Evolutionary conservation across 2,113 vertebrate genomes (phyloP).

Genomic region (Proteles cristata): DNA sequence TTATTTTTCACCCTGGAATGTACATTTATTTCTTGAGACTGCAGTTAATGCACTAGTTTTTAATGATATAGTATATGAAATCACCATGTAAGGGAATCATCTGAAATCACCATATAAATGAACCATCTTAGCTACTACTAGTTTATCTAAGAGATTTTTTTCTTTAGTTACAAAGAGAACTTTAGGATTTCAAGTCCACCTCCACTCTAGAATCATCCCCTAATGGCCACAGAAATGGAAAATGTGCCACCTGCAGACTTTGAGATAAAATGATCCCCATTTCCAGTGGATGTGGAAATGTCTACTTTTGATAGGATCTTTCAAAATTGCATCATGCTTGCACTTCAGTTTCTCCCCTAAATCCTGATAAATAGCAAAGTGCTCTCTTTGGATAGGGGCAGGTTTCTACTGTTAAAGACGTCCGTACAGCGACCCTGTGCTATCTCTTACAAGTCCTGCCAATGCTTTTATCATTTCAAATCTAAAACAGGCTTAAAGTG

Average conservation of each 20-base stretch:
- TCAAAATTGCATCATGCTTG: constrained; percentile 60
- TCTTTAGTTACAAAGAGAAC: background rate
- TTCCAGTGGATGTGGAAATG: constrained; percentile 34
- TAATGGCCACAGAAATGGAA: constrained; percentile 47
- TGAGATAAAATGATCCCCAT: constrained; percentile 31
- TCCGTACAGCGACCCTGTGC: background rate
- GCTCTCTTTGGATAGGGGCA: constrained; percentile 51
- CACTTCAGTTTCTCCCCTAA: constrained; percentile 56
- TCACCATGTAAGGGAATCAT: background rate
- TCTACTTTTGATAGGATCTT: constrained; percentile 58
- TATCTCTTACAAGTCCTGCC: constrained; percentile 49
- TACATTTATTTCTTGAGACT: background rate
- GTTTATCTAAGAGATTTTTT: constrained; percentile 29
- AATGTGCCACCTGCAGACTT: constrained; percentile 30
- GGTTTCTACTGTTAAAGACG: constrained; percentile 44
- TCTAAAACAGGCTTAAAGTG: constrained; percentile 67
- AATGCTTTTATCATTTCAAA: constrained; percentile 75
- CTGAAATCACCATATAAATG: background rate
- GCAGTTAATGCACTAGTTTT: constrained; percentile 6
- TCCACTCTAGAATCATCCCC: background rate
- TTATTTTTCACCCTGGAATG: background rate
- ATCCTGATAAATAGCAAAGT: constrained; percentile 60
- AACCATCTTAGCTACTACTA: background rate
- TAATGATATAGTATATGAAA: background rate
- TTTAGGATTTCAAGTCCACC: background rate